phyloP scores from a whole-genome alignment of 2,797 vertebrate genomes.

The Sebastes baramenuke region DNA sequence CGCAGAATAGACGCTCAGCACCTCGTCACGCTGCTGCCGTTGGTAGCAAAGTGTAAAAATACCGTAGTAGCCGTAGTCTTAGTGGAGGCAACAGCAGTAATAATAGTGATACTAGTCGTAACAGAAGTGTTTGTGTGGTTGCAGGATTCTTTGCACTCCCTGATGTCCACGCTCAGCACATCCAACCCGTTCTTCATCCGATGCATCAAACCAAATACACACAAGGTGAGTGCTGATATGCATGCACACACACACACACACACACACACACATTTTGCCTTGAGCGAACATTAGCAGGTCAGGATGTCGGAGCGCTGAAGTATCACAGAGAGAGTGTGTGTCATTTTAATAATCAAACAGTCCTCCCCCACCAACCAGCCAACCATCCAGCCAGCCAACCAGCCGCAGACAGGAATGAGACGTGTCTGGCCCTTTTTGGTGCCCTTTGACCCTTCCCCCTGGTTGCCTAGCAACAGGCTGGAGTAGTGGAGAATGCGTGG shows the following conservation, averaged over 20 bases:
- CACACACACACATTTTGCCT: not conserved
- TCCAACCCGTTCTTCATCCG: constrained; percentile 96
- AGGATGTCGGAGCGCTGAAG: not conserved
- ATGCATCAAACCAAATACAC: constrained; percentile 96
- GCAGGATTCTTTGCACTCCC: constrained; percentile 94
- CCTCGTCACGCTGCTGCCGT: too few relatives aligned
- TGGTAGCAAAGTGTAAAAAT: too few relatives aligned
- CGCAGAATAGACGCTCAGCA: too few relatives aligned
- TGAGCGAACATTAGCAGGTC: not conserved
- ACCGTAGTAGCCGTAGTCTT: not conserved
- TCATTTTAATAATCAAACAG: constrained; percentile 36
- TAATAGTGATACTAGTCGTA: not conserved
- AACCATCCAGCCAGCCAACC: not conserved
- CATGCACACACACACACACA: not conserved
- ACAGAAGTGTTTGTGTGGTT: not conserved
- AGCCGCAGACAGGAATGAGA: constrained; percentile 57
- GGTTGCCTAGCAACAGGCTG: constrained; percentile 61
- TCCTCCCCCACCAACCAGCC: constrained; percentile 1
- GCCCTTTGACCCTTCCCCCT: constrained; percentile 40
- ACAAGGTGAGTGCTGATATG: constrained; percentile 87
- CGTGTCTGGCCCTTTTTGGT: constrained; percentile 56
- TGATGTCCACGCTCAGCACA: constrained; percentile 93
- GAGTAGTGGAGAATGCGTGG: not conserved
- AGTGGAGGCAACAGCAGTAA: not conserved
- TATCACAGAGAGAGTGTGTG: not conserved